A percentile compares a stretch with the other conserved stretches of the same genome.
phyloP scores from a whole-genome alignment of 2,888 invertebrate genomes.

The Plebejus argus region DNA sequence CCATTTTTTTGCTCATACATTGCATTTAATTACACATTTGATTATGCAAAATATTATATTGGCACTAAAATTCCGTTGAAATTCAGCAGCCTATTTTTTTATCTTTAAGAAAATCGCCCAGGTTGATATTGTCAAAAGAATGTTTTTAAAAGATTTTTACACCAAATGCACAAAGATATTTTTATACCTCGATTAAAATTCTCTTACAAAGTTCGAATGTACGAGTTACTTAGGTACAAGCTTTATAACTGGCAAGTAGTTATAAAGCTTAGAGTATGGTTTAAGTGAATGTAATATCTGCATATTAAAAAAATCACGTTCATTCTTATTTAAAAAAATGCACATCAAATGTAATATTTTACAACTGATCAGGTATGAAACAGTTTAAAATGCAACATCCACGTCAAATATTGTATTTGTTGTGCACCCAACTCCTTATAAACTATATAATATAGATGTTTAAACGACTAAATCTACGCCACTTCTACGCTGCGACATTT shows the following conservation, averaged over 20 bases:
- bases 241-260: constrained; percentile 7
- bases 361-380: neutral
- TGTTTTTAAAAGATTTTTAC: neutral
- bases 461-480: constrained; percentile 28
- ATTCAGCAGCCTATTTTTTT: neutral
- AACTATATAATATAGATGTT: constrained; percentile 20
- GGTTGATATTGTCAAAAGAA: neutral
- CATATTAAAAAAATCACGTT: constrained; percentile 5
- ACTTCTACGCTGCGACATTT: constrained; percentile 1
- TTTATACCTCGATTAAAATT: neutral
- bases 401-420: constrained; percentile 16
- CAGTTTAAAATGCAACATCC: neutral
- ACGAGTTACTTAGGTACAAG: neutral
- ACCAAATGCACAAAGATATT: neutral
- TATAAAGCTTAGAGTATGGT: neutral
- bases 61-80: neutral
- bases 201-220: neutral
- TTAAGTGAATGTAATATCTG: constrained; percentile 13
- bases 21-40: neutral
- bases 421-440: constrained; percentile 22
- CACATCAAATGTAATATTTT: constrained; percentile 18
- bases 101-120: neutral
- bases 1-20: neutral
- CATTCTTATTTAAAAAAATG: constrained; percentile 26
- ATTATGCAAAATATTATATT: neutral